Conservation (phyloP, 1,140 invertebrate genomes). For the Schlechtendalia chinensis region DNA sequence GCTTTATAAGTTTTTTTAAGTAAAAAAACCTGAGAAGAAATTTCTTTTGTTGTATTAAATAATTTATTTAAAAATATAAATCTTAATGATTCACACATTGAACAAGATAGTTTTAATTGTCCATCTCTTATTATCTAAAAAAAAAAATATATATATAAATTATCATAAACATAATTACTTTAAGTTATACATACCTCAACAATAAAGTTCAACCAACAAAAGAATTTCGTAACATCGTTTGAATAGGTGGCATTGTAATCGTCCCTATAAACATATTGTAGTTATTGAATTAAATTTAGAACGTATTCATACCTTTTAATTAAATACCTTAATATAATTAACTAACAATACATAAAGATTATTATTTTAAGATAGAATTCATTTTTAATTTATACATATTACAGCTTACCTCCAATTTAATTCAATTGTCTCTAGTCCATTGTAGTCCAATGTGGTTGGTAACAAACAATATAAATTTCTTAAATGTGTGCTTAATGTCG, state of each 20-base stretch:
- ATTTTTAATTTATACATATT: not conserved
- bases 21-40: slow-evolving; percentile 25
- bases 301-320: not conserved
- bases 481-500: slow-evolving; percentile 17
- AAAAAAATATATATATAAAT: not conserved
- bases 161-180: too few species aligned
- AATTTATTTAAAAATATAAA: slow-evolving; percentile 24
- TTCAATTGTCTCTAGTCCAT: slow-evolving; percentile 33
- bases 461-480: slow-evolving; percentile 9
- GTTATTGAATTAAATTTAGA: not conserved
- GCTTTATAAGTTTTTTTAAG: slow-evolving; percentile 30
- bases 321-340: not conserved
- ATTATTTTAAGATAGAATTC: not conserved
- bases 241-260: slow-evolving; percentile 39
- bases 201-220: slow-evolving; percentile 38
- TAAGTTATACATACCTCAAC: not conserved
- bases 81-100: slow-evolving; percentile 25
- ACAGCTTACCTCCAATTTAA: slow-evolving; percentile 31
- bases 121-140: slow-evolving; percentile 12
- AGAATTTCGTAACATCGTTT: slow-evolving; percentile 41
- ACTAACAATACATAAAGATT: not conserved
- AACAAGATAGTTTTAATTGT: slow-evolving; percentile 27
- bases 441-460: slow-evolving; percentile 28
- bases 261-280: not conserved
- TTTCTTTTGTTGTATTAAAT: slow-evolving; percentile 6